Evolutionary conservation across 1,140 invertebrate genomes (phyloP).

Genomic region (Vanessa tameamea): DNA sequence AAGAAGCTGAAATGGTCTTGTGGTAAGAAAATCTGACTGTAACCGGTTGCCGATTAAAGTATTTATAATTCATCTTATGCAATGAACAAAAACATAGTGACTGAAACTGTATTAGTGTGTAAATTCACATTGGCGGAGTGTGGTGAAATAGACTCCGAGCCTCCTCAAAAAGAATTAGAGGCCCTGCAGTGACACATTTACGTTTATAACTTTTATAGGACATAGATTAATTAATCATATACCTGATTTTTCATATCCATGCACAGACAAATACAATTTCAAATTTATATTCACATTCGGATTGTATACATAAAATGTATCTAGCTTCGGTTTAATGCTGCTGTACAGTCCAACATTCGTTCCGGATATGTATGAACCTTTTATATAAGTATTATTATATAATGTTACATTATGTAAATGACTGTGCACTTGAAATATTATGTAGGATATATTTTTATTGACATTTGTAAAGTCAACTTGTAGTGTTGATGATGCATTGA

Average conservation of each 20-base stretch:
- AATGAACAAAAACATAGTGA: too few species aligned
- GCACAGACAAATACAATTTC: conserved; percentile 77
- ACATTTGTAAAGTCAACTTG: conserved; percentile 78
- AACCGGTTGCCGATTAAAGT: too few species aligned
- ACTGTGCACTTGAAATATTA: conserved; percentile 86
- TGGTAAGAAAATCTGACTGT: too few species aligned
- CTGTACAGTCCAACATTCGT: conserved; percentile 84
- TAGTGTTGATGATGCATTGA: conserved; percentile 55
- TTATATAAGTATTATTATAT: conserved; percentile 74
- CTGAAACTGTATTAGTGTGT: too few species aligned
- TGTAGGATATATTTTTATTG: conserved; percentile 78
- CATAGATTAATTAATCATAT: conserved; percentile 28
- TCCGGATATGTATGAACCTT: conserved; percentile 74
- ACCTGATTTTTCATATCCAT: conserved; percentile 82
- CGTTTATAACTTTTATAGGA: too few species aligned
- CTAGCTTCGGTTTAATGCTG: conserved; percentile 43
- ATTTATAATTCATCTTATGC: too few species aligned
- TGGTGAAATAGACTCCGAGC: too few species aligned
- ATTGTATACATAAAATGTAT: conserved; percentile 67
- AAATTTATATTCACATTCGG: conserved; percentile 69
- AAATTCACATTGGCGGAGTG: too few species aligned
- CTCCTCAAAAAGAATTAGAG: too few species aligned
- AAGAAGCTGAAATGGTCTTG: too few species aligned
- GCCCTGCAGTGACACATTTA: too few species aligned
- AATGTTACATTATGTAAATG: conserved; percentile 83